Evolutionary conservation across 2,797 vertebrate species (phyloP), one percentile per base, ranked within the genome.

Genomic region (Characodon lateralis): DNA sequence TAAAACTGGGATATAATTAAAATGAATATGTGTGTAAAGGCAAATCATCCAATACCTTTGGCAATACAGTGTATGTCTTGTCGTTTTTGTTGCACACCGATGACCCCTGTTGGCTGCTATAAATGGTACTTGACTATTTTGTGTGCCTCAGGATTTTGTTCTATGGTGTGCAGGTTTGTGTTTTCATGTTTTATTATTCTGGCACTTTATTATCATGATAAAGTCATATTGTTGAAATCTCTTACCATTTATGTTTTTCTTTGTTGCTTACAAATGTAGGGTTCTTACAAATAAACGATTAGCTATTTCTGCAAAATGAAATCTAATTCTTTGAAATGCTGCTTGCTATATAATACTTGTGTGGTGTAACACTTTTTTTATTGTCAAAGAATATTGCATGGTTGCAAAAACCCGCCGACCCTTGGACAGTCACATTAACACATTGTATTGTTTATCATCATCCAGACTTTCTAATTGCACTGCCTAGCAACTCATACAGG

Each of bases 401-500:
- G 79, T 63, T 73, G 56, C 1, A 80, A 94, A 93, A 93, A 92
- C 90, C 89, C 83, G 68, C 75, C 41, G 12, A 78, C 80, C 20
- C 16, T 84, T 89, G 78, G 50, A 43, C 76, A 0, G 18, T 78
- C 79, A 79, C 22, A 74, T 53, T 74, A 80, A 76, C 79, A 58
- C 31, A n/a, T 66, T 24, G 72, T 58, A 50, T 61, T 84, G 77
- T 88, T 90, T 91, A 80, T 89, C 89, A 85, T 89, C 87, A 83
- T 88, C 87, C 69, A 91, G 88, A 86, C 55, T 74, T 81, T 78
- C 50, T 78, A 80, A 28, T 78, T 69, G 46, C 65, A 46, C 79
- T 81, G 85, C 93, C 85, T 87, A 51, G 77, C 80, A 90, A 89
- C 87, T 24, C 50, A 74, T 79, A 22, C 89, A 92, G 93, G 94